Base-by-base conservation (phyloP, 1,140 invertebrate genomes). In the Drosophila pseudoananassae region DNA sequence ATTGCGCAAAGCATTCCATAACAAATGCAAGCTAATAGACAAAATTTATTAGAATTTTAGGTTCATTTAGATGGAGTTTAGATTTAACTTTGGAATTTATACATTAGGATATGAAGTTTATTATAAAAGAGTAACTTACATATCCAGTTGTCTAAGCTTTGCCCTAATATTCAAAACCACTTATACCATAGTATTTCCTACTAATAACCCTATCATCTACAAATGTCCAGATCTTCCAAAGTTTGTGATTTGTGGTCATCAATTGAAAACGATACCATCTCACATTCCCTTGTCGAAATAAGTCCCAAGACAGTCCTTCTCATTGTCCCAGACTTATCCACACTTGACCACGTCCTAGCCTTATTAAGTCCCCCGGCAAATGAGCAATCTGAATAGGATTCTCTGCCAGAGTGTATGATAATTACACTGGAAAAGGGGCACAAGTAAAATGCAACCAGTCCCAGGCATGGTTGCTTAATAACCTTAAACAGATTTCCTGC, bases 401-500 rank as follows among this genome's bases (percentile, higher is more conserved):
- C 49, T 17, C 20, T 17, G 4, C 6, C 27, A 36, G 6, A 54
- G 29, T 61, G 23, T 14, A 12, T 43, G 14, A 15, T 49, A 69
- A 69, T 69, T 69, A 69, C 64, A 55, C 27, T 38, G 29, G 12
- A 25, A 20, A 14, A 31, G 10, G 27, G 14, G 20, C 1, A 10
- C 15, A 43, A 29, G 12, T 43, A 60, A 27, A 66, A 64, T 65
- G 59, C 60, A 66, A 43, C 27, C 46, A 45, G 12, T 6, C n/a
- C 10, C 15, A 20, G 23, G 53, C 51, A 76, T 81, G 53, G 59
- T 31, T 63, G 64, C 47, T 64, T 66, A 75, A 76, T 76, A 53
- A 56, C 66, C 66, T 56, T 61, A 73, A 60, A 80, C 38, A 59
- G 74, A 72, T 83, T 82, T 68, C 45, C 59, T 55, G 54, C 65